Evolutionary conservation across 2,797 vertebrate species (phyloP), one percentile per base, ranked within the genome.

Genomic region (Harpagifer antarcticus): DNA sequence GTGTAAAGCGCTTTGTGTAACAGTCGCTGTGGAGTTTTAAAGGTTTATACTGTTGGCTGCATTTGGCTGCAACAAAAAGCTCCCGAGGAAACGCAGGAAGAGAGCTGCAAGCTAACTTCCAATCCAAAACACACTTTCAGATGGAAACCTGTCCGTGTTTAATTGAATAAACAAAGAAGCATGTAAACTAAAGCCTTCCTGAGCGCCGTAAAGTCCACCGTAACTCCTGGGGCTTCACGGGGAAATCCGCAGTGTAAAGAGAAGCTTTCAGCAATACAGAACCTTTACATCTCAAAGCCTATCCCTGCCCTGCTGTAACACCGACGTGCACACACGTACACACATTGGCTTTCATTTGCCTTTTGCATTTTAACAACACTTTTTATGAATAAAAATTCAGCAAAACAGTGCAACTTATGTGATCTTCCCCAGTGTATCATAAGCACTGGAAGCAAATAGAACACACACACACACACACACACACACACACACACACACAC

Each of bases 371-470:
- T 47, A 53, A 52, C 15, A 31, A 20, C 13, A 20, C 17, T 13
- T 17, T 64, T 1, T 12, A 33, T 3, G 31, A 3, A 42, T 8
- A 16, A 49, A 40, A 60, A 23, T 67, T 16, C 27, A 44, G 33
- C 20, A 16, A 54, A 74, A 74, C 3, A 60, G 19, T 45, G 19
- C 48, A 64, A 61, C 47, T 54, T 17, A 17, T 68, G 48, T 44
- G 40, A 49, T 60, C 17, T 59, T 61, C 56, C 74, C 56, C 42
- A 20, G 27, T 72, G 80, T 67, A 43, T 72, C 16, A 19, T 56
- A 49, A 71, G 59, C 42, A 76, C 68, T 49, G 20, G 20, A 74
- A 68, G 42, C 23, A 58, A 66, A 84, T 62, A 45, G 5, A 75
- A 37, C 20, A 68, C 65, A 50, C 31, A 62, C 64, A 49, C 42